Evolutionary conservation across 2,797 vertebrate genomes (phyloP).

Genomic region (Chaunax sp.): DNA sequence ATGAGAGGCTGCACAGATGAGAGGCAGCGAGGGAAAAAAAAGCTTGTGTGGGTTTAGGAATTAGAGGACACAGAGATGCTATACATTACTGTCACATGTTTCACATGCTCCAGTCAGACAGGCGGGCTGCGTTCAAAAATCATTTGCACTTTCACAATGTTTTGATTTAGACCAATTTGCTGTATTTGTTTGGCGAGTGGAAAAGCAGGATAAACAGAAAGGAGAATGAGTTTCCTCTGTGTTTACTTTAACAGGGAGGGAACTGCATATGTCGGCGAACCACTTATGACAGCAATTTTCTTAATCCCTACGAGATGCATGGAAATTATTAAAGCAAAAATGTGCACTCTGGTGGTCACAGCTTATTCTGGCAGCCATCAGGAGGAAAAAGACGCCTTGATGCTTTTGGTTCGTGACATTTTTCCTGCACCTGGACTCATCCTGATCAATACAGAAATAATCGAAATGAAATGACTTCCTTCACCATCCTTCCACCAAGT

Average conservation of each 20-base stretch:
- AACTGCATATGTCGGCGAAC: conserved; percentile 58
- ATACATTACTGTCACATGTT: conserved; percentile 61
- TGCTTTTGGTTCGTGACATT: conserved; percentile 10
- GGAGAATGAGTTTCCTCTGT: conserved; percentile 57
- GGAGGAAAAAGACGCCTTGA: conserved; percentile 40
- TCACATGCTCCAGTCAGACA: conserved; percentile 45
- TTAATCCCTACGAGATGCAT: conserved; percentile 65
- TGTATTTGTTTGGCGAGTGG: conserved; percentile 71
- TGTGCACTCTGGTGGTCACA: conserved; percentile 68
- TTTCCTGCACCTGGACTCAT: conserved; percentile 63
- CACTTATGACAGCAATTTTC: conserved; percentile 73
- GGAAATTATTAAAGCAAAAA: conserved; percentile 78
- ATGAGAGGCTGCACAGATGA: conserved; percentile 56
- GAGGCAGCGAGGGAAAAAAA: conserved; percentile 36
- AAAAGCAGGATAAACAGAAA: conserved; percentile 63
- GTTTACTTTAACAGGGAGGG: conserved; percentile 71
- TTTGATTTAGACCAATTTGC: conserved; percentile 70
- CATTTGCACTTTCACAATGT: conserved; percentile 71
- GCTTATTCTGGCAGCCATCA: conserved; percentile 70
- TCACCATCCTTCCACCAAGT: no score
- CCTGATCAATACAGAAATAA: conserved; percentile 42
- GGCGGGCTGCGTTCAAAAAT: conserved; percentile 52
- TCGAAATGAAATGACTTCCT: no score
- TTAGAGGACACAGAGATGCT: conserved; percentile 60
- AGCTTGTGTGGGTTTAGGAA: conserved; percentile 49